Evolutionary conservation across 2,113 vertebrate genomes (phyloP), one percentile per base, ranked within the genome.

Genomic region (Odontophorus gujanensis): DNA sequence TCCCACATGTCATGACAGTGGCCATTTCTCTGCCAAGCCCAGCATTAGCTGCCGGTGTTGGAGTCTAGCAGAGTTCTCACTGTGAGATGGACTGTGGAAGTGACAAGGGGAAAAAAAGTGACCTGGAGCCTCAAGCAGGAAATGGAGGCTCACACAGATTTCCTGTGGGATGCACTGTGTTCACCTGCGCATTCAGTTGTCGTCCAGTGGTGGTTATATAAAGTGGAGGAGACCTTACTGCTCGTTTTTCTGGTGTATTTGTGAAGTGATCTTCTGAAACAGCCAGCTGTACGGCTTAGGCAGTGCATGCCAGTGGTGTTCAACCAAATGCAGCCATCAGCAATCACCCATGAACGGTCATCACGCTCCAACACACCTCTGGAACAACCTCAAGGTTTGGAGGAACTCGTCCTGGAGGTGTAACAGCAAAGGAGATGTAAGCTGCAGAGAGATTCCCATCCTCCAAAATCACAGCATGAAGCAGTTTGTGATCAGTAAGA

Each of bases 1-100:
- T 53, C 51, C 51, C 11, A 0, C 5, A 21, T 19, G 11, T 65
- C 25, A 13, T 0, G 1, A 11, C 11, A 21, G 32, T 47, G 43
- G 12, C 25, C 0, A 5, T 61, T 59, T 65, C 42, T 81, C 22
- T 75, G 51, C 8, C 62, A 34, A 88, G 19, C 51, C 51, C 66
- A 68, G 43, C 30, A 22, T 36, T 38, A 89, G 21, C 28, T 86
- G 59, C 36, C 11, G 69, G 50, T 15, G 4, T 71, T 78, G 47
- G 47, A 69, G 45, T 66, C 50, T 32, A 7, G 73, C 42, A 32
- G 0, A 3, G 3, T 7, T 48, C 24, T 86, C 0, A 1, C 45
- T 6, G 13, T 22, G 18, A 10, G 67, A 43, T 47, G 66, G 43
- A 25, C 36, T 55, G n/a, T 48, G 65, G 74, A 55, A 85, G 4